Conservation (phyloP, 2,888 invertebrate genomes). For the Agriopis aurantiaria region DNA sequence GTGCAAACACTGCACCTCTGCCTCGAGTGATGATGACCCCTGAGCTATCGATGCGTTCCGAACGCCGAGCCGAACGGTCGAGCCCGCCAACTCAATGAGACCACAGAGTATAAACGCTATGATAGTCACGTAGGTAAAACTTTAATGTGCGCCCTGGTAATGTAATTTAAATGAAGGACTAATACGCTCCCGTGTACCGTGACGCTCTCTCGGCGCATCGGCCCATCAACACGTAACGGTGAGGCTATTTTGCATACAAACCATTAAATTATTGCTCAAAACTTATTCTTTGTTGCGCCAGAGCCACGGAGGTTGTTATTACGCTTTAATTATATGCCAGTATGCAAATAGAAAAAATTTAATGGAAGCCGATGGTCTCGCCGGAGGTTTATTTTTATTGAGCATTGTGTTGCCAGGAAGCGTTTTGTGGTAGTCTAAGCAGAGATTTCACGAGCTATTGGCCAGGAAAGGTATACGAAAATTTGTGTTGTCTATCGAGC, state of each 20-base stretch:
- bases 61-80: slow-evolving; percentile 42
- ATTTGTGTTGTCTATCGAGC: slow-evolving; percentile 38
- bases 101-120: slow-evolving; percentile 64
- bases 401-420: slow-evolving; percentile 67
- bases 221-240: slow-evolving; percentile 85
- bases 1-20: slow-evolving; percentile 51
- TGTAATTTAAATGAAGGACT: slow-evolving; percentile 85
- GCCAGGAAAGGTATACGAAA: slow-evolving; percentile 47
- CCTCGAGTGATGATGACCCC: slow-evolving; percentile 63
- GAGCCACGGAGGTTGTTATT: slow-evolving; percentile 83
- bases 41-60: slow-evolving; percentile 66
- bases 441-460: slow-evolving; percentile 60
- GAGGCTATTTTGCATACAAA: slow-evolving; percentile 85
- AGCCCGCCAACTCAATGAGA: slow-evolving; percentile 64
- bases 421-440: slow-evolving; percentile 49
- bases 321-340: slow-evolving; percentile 82
- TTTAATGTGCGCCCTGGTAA: slow-evolving; percentile 72
- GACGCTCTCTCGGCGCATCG: slow-evolving; percentile 80
- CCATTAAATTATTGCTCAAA: slow-evolving; percentile 86
- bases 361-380: slow-evolving; percentile 78
- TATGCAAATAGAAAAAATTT: slow-evolving; percentile 83
- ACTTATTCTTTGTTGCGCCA: slow-evolving; percentile 85
- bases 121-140: slow-evolving; percentile 66
- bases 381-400: slow-evolving; percentile 71
- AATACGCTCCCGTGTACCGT: slow-evolving; percentile 82